Conservation (phyloP, 2,113 vertebrate species). For the Fulmarus glacialis region DNA sequence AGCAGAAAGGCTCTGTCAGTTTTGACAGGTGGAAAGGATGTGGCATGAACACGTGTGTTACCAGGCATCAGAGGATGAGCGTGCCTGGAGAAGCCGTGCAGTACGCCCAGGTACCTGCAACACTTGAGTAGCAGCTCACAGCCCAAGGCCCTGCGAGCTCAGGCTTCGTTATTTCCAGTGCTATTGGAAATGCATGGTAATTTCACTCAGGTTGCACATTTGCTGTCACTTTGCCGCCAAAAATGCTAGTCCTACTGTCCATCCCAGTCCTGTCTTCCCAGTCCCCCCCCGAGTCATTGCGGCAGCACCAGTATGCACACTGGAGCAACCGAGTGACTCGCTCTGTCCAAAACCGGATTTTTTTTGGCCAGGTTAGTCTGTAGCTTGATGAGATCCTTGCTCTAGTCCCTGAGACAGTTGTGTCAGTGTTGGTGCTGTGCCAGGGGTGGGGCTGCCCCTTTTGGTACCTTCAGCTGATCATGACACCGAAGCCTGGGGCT, state of each 20-base stretch:
- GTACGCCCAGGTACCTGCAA: neutral
- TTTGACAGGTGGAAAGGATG: neutral
- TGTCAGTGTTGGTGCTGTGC: neutral
- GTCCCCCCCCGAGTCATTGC: neutral
- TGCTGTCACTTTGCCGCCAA: neutral
- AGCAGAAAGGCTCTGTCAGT: neutral
- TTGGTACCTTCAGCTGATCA: neutral
- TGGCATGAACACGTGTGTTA: fast-evolving
- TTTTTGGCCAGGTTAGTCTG: neutral
- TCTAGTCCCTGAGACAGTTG: neutral
- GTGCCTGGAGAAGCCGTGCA: neutral
- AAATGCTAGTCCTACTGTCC: neutral
- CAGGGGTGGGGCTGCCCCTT: neutral
- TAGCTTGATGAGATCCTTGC: neutral
- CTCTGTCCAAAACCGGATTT: neutral
- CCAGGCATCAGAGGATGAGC: neutral
- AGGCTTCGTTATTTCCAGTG: neutral
- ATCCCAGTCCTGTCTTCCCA: neutral
- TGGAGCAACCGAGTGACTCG: fast-evolving
- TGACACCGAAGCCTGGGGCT: neutral
- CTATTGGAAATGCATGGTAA: neutral
- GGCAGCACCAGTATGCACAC: neutral
- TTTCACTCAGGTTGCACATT: neutral
- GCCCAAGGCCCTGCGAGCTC: neutral
- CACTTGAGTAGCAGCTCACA: neutral